Conservation (phyloP, 2,113 vertebrate species). For the Engraulis encrasicolus region DNA sequence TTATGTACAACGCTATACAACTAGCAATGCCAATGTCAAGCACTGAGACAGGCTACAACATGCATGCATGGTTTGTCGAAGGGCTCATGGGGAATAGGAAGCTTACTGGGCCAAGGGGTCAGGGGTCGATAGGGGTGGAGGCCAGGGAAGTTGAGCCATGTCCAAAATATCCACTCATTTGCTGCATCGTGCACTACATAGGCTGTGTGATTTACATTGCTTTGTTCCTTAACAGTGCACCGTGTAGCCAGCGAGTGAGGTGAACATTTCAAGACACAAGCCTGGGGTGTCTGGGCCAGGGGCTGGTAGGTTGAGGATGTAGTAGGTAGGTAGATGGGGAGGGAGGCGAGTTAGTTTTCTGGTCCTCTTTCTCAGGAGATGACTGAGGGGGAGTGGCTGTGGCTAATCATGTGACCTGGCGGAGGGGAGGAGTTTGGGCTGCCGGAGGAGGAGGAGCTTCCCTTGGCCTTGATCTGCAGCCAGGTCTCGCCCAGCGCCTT, state of each 20-base stretch:
- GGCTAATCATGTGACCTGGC: constrained; percentile 90
- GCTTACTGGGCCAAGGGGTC: constrained; percentile 47
- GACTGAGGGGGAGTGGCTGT: constrained; percentile 94
- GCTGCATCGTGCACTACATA: too few species aligned
- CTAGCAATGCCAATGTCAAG: constrained; percentile 80
- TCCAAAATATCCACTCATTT: too few species aligned
- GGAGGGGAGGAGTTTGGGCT: constrained; percentile 92
- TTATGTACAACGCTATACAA: constrained; percentile 75
- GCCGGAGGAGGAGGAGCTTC: constrained; percentile 74
- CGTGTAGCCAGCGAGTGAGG: too few species aligned
- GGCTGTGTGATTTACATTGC: too few species aligned
- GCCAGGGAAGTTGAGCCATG: too few species aligned
- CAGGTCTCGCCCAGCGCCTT: constrained; percentile 97
- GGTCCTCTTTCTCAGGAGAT: constrained; percentile 84
- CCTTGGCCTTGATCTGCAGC: constrained; percentile 97
- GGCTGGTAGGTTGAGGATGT: constrained; percentile 40
- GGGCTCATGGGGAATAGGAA: neutral
- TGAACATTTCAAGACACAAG: too few species aligned
- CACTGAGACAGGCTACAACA: constrained; percentile 81
- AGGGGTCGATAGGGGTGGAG: constrained; percentile 36
- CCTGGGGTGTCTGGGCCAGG: neutral
- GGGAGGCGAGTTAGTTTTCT: neutral
- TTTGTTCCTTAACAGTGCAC: too few species aligned
- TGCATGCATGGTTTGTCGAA: constrained; percentile 63
- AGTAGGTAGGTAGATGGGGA: constrained; percentile 19